Evolutionary conservation across 2,888 invertebrate species (phyloP), one percentile per base, ranked within the genome.

Genomic region (Protodeltote pygarga): DNA sequence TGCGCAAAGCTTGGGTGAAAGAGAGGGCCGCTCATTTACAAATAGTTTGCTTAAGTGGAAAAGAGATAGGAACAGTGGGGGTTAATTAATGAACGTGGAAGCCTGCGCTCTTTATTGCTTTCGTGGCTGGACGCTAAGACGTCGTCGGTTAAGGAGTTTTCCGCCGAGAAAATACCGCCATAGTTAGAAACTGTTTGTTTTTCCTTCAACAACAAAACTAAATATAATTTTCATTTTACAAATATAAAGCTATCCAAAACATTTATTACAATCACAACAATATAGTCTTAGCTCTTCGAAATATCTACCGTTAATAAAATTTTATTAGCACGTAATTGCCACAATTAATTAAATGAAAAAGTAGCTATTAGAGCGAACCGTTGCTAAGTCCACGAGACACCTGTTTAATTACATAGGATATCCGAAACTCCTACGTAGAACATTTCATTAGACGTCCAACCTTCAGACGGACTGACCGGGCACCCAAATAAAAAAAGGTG

Each of bases 21-120:
- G 89, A 87, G 92, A 92, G 68, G 79, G 71, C 52, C 65, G 75
- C 88, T 92, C 91, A 92, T 92, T 92, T 92, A 91, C 85, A 85
- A 87, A 85, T 87, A 83, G 84, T 86, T 85, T 81, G 67, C 66
- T 65, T 64, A 74, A 75, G 92, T 83, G 81, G 53, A 84, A 92
- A 79, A 40, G 87, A 70, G 92, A 92, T 49, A 74, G 83, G 45
- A 59, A 68, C 71, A 79, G 76, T 72, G 80, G 87, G 87, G 87
- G 92, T 92, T 92, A 92, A 92, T 92, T 92, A 92, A 92, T 92
- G 92, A 92, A 92, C 89, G 92, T 91, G 85, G 92, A 92, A 92
- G 92, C 89, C 87, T 89, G 92, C 89, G 90, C 89, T 91, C 92
- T 92, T 92, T 92, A 92, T 92, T 92, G 90, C 92, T 89, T 91